Evolutionary conservation across 1,140 invertebrate genomes (phyloP).

Genomic region (Apis cerana): DNA sequence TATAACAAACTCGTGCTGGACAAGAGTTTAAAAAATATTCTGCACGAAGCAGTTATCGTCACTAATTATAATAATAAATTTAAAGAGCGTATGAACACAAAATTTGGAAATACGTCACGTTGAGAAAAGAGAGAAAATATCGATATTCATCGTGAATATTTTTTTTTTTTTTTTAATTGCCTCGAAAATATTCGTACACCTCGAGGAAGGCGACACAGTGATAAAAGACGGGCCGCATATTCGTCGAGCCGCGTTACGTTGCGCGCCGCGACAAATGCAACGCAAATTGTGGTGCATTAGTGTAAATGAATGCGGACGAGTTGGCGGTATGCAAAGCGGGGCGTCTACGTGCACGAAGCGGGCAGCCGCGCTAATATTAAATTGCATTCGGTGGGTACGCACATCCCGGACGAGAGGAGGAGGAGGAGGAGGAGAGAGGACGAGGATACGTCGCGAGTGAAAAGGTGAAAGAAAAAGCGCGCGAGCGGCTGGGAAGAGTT

Average conservation of each 20-base stretch:
- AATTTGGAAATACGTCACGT: no score
- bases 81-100: no score
- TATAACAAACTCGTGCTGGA: no score
- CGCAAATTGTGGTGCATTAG: conserved; percentile 71
- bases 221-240: conserved; percentile 61
- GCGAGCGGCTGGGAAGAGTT: background rate
- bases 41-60: no score
- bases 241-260: conserved; percentile 59
- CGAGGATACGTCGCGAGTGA: background rate
- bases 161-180: no score
- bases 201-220: background rate
- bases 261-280: conserved; percentile 66
- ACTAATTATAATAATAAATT: no score
- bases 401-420: background rate
- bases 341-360: conserved; percentile 2
- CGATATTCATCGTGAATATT: no score
- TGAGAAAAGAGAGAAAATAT: no score
- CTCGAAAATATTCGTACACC: no score
- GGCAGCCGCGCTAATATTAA: conserved; percentile 61
- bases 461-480: conserved; percentile 2
- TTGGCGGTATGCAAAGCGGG: conserved; percentile 60
- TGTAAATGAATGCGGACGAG: conserved; percentile 72
- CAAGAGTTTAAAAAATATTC: no score
- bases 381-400: conserved; percentile 56
- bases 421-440: no score